Base-by-base conservation (phyloP, 2,888 invertebrate genomes). In the Euplexia lucipara region DNA sequence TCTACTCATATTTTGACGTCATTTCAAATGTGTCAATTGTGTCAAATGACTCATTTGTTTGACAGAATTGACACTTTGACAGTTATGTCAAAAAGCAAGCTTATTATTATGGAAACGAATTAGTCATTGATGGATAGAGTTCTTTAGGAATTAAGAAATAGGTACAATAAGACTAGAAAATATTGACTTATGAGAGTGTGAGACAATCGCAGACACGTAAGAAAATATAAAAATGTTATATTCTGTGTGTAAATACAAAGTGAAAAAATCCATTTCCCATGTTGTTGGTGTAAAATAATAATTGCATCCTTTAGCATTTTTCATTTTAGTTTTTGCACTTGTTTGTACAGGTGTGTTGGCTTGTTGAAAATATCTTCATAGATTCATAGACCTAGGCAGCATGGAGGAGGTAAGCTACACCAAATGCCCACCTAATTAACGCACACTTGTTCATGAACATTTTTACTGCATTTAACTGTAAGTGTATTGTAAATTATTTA, bases 291-390 rank as follows among this genome's bases (percentile, higher is more conserved):
- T 34, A n/a, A n/a, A n/a, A n/a, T n/a, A n/a, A n/a, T n/a, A 44
- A 51, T 67, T 30, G 49, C 32, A 45, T 62, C 20, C n/a, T 39
- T 6, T 20, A 9, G 5, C 5, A 39, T 4, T 35, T 18, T 12
- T 42, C 30, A 67, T 32, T 48, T 70, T 70, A 41, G 70, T 48
- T 39, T 70, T 71, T 60, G 37, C 63, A 52, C 30, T 34, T 53
- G 37, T 68, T 79, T 78, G 69, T 78, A 76, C 78, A 78, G 76
- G 76, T 78, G 78, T 75, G 51, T 41, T 56, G 51, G 59, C 66
- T 70, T 70, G 26, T 59, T 57, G 41, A 63, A 70, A 48, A 14
- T 48, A 34, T 20, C 63, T 70, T 16, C 52, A 39, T 69, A 70
- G 18, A 26, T 53, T n/a, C n/a, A n/a, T 48, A 70, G 70, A 44